Evolutionary conservation across 2,113 vertebrate genomes (phyloP).

Genomic region (Fregata magnificens): DNA sequence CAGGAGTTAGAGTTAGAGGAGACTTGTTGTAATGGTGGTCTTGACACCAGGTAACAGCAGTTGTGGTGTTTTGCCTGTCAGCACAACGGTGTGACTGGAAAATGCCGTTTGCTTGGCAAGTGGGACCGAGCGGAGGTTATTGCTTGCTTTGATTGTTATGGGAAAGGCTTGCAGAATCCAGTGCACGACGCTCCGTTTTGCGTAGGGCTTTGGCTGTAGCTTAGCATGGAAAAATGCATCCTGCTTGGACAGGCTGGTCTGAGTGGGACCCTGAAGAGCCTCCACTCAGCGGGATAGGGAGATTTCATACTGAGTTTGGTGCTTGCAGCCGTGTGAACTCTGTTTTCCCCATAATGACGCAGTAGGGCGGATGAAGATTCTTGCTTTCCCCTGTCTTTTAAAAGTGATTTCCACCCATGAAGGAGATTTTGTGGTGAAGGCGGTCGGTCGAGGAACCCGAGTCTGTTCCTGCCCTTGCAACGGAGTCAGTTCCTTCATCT

Average conservation of each 20-base stretch:
- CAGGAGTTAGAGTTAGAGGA: neutral
- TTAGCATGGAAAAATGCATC: neutral
- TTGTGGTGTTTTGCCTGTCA: no score
- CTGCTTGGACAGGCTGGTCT: neutral
- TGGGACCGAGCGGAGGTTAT: neutral
- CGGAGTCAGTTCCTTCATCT: no score
- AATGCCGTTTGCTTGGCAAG: rapidly evolving
- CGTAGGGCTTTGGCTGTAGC: neutral
- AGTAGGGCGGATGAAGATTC: rapidly evolving
- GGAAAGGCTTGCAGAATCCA: neutral
- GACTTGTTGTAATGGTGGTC: neutral
- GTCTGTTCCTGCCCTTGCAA: neutral
- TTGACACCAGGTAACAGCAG: neutral
- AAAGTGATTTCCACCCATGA: neutral
- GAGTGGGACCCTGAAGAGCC: rapidly evolving
- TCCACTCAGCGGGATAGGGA: rapidly evolving
- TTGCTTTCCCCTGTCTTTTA: neutral
- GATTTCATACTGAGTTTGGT: rapidly evolving
- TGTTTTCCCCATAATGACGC: rapidly evolving
- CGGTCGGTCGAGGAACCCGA: rapidly evolving
- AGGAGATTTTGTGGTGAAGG: neutral
- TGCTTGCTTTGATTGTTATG: neutral
- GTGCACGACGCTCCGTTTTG: rapidly evolving
- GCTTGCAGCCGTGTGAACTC: neutral
- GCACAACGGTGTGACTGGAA: neutral